A percentile compares a stretch with the other conserved stretches of the same genome.
phyloP scores from a whole-genome alignment of 2,888 invertebrate species.

The Caenorhabditis sp. region DNA sequence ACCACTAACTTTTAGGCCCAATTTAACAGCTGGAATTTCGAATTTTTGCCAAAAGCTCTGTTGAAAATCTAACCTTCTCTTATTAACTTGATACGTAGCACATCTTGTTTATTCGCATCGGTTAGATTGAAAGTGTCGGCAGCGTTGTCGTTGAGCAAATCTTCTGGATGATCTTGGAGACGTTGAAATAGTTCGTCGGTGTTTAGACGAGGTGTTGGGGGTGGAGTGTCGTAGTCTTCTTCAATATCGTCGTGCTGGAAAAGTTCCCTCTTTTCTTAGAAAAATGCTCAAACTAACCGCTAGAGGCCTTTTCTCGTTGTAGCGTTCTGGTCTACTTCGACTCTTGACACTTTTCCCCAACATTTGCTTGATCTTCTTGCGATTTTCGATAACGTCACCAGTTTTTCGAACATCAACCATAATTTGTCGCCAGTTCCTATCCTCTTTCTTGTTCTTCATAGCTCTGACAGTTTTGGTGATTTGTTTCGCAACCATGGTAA shows the following conservation, averaged over 20 bases:
- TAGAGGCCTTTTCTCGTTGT: slow-evolving; percentile 3
- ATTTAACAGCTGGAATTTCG: slow-evolving; percentile 43
- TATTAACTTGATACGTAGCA: slow-evolving; percentile 24
- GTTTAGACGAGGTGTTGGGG: neutral
- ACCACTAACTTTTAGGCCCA: slow-evolving; percentile 44
- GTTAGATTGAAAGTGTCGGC: slow-evolving; percentile 25
- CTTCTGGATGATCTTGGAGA: slow-evolving; percentile 32
- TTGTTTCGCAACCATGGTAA: slow-evolving; percentile 29
- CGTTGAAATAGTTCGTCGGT: slow-evolving; percentile 16
- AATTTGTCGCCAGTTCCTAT: slow-evolving; percentile 31
- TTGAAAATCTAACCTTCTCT: slow-evolving; percentile 15
- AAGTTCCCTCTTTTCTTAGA: too few species aligned
- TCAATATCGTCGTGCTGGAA: slow-evolving; percentile 5
- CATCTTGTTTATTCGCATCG: slow-evolving; percentile 15
- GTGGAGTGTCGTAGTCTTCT: neutral
- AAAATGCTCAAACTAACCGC: neutral
- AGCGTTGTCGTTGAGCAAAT: slow-evolving; percentile 19
- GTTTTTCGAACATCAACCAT: slow-evolving; percentile 32
- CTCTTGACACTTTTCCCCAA: slow-evolving; percentile 16
- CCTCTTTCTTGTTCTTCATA: slow-evolving; percentile 40
- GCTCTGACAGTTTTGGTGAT: slow-evolving; percentile 36
- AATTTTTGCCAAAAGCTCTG: neutral
- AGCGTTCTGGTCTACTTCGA: neutral
- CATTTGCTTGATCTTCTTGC: slow-evolving; percentile 36
- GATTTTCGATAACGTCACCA: slow-evolving; percentile 24